Evolutionary conservation across 2,888 invertebrate species (phyloP).

Genomic region (Drosophila seclusa): DNA sequence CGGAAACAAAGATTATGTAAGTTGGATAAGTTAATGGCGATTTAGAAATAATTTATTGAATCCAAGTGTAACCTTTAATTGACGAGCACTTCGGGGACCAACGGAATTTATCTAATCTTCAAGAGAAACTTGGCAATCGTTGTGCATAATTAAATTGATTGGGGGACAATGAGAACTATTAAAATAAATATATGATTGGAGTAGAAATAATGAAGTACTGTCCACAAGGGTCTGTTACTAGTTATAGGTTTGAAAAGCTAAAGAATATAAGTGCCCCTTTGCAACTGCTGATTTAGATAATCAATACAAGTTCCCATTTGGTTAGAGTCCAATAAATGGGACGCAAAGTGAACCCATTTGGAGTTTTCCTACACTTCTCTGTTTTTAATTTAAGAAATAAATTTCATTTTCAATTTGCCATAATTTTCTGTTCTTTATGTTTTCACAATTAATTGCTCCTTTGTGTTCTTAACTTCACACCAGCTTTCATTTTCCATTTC

Average conservation of each 20-base stretch:
- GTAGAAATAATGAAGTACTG: background rate
- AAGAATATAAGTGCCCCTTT: background rate
- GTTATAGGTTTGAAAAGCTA: background rate
- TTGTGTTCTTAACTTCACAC: background rate
- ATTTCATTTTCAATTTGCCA: background rate
- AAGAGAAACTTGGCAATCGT: no score
- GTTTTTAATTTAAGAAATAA: background rate
- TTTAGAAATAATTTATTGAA: slow-evolving; percentile 55
- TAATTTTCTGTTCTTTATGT: background rate
- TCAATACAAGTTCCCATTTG: background rate
- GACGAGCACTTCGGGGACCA: slow-evolving; percentile 20
- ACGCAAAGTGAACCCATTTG: background rate
- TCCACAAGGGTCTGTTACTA: background rate
- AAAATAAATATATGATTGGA: background rate
- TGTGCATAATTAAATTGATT: slow-evolving; percentile 4
- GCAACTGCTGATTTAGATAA: background rate
- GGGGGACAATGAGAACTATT: background rate
- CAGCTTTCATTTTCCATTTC: background rate
- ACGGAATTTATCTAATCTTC: slow-evolving; percentile 15
- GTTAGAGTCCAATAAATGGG: background rate
- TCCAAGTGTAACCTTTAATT: slow-evolving; percentile 35
- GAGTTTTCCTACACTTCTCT: no score
- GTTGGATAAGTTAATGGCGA: slow-evolving; percentile 40
- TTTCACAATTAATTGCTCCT: background rate
- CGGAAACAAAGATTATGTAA: slow-evolving; percentile 21